Percentiles rank a stretch among this genome's conserved stretches.
Conservation (phyloP, 2,888 invertebrate genomes). For the Dastarcus helophoroides region DNA sequence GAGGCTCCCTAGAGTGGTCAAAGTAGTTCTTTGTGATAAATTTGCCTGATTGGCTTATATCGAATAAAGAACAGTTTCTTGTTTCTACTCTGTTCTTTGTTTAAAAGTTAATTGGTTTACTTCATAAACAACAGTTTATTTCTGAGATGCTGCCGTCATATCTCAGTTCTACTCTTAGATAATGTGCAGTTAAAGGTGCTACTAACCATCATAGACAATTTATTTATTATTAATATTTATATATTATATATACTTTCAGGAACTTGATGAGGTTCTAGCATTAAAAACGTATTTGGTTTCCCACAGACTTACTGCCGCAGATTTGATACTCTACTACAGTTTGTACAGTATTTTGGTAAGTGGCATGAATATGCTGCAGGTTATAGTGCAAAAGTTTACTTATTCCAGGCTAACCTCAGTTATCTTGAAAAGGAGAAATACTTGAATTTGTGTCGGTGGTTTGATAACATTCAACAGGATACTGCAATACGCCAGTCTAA, state of each 20-base stretch:
- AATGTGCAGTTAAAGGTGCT: no score
- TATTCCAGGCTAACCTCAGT: slow-evolving; percentile 50
- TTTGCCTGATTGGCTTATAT: no score
- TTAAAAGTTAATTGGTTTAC: slow-evolving; percentile 5
- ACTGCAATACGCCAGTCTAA: slow-evolving; percentile 46
- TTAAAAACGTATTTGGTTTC: slow-evolving; percentile 47
- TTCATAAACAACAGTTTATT: slow-evolving; percentile 1
- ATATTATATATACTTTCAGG: no score
- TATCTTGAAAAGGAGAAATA: slow-evolving; percentile 55
- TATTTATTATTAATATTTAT: no score
- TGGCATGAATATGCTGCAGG: background rate
- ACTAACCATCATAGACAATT: no score
- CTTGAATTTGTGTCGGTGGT: slow-evolving; percentile 65
- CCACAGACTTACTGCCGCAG: slow-evolving; percentile 50
- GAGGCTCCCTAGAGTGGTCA: no score
- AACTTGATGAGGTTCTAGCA: slow-evolving; percentile 43
- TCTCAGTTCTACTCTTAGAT: no score
- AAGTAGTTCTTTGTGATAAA: no score
- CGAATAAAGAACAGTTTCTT: no score
- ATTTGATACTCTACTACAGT: slow-evolving; percentile 56
- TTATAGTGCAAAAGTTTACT: slow-evolving; percentile 12
- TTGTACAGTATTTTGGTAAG: slow-evolving; percentile 56
- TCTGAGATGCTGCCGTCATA: no score
- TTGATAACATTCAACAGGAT: slow-evolving; percentile 61
- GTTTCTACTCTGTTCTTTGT: slow-evolving; percentile 1